phyloP scores from a whole-genome alignment of 2,113 vertebrate genomes.

The Mirounga angustirostris region DNA sequence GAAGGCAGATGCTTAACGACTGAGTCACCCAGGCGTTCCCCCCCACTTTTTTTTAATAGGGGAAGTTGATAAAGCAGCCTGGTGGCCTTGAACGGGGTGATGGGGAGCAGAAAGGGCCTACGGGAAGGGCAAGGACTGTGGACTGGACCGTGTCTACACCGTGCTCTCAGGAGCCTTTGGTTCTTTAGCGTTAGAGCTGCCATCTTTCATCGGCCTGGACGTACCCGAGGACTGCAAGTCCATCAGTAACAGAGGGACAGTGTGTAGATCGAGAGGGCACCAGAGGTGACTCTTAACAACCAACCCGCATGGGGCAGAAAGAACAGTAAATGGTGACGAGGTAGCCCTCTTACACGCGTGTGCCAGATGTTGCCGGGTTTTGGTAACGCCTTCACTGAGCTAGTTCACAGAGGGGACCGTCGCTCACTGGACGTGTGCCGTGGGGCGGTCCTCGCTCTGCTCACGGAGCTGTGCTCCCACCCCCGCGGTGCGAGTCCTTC shows the following conservation, averaged over 20 bases:
- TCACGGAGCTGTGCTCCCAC: accelerated
- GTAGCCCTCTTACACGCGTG: accelerated
- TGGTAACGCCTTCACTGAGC: background rate
- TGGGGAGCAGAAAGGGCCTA: no score
- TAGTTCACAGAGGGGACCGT: accelerated
- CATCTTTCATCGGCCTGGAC: accelerated
- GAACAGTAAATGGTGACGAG: background rate
- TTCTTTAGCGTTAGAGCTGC: accelerated
- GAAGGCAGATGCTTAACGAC: background rate
- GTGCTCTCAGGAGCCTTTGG: accelerated
- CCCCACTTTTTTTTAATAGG: background rate
- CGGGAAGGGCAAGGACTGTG: background rate
- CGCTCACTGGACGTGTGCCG: accelerated
- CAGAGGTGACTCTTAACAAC: background rate
- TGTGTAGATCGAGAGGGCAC: background rate
- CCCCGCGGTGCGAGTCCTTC: background rate
- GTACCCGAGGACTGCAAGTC: accelerated
- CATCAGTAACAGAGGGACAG: accelerated
- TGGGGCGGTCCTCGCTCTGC: accelerated
- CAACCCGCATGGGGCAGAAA: accelerated
- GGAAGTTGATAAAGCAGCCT: background rate
- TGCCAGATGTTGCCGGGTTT: accelerated
- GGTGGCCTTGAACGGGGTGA: background rate
- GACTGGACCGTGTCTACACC: no score
- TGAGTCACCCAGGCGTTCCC: no score